phyloP scores from a whole-genome alignment of 2,888 invertebrate species.

The Blera fallax region DNA sequence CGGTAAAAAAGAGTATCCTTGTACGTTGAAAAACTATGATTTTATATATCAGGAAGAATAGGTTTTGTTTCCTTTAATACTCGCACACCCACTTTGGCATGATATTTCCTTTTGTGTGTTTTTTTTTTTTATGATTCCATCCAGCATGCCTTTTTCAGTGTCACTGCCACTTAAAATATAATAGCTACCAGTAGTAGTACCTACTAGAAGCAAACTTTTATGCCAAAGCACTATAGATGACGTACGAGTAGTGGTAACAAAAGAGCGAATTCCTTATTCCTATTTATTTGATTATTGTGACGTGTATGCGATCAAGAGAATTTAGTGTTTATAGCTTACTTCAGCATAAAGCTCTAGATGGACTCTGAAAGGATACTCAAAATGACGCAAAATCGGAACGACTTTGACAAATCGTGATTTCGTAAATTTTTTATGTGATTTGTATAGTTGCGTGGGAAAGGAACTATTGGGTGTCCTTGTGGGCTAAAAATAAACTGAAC shows the following conservation, averaged over 20 bases:
- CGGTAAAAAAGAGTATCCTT: not conserved
- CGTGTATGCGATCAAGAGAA: not conserved
- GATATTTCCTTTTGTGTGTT: not conserved
- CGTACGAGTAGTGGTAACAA: not conserved
- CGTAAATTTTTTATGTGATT: constrained; percentile 11
- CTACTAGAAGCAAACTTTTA: not conserved
- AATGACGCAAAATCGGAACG: not conserved
- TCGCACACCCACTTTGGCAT: not conserved
- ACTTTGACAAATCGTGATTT: constrained; percentile 8
- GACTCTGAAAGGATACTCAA: not conserved
- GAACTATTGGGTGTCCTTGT: not conserved
- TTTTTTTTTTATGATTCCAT: not conserved
- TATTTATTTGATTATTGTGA: not conserved
- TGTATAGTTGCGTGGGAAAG: not conserved
- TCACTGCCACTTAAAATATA: not conserved
- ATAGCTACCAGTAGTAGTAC: not conserved
- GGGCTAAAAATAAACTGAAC: not conserved
- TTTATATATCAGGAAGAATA: not conserved
- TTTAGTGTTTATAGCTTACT: not conserved
- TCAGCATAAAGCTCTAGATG: not conserved
- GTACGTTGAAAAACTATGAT: not conserved
- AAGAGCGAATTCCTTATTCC: not conserved
- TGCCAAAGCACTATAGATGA: constrained; percentile 10
- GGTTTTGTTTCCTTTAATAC: not conserved
- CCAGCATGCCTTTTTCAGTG: not conserved